Evolutionary conservation across 1,140 invertebrate genomes (phyloP).

Genomic region (Aphidius gifuensis): DNA sequence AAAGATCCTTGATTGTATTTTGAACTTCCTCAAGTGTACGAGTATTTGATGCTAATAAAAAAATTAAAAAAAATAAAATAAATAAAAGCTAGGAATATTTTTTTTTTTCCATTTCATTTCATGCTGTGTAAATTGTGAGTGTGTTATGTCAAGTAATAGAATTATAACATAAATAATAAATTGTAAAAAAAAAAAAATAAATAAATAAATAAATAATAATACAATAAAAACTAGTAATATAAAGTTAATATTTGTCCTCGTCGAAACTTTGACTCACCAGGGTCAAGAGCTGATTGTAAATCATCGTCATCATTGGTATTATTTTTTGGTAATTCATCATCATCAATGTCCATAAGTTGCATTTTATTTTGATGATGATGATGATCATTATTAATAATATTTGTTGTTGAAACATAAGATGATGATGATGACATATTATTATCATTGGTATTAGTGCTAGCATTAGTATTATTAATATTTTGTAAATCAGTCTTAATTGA

Average conservation of each 20-base stretch:
- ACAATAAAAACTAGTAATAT: conserved; percentile 16
- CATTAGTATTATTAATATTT: neutral
- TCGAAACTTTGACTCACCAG: conserved; percentile 36
- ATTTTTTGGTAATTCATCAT: conserved; percentile 35
- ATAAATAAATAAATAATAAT: conserved; percentile 16
- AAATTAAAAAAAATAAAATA: conserved; percentile 15
- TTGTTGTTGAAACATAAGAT: neutral
- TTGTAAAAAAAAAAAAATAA: conserved; percentile 7
- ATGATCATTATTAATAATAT: too few relatives aligned
- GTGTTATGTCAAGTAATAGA: conserved; percentile 1
- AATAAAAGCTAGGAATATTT: conserved; percentile 21
- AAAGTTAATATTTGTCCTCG: conserved; percentile 17
- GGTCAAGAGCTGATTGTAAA: conserved; percentile 41
- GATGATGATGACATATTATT: too few relatives aligned
- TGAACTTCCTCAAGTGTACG: conserved; percentile 26
- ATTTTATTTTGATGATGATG: too few relatives aligned
- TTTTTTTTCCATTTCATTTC: neutral
- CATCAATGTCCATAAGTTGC: conserved; percentile 20
- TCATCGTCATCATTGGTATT: conserved; percentile 38
- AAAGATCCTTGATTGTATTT: conserved; percentile 25
- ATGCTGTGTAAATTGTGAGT: too few relatives aligned
- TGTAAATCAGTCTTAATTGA: neutral
- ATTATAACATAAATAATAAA: neutral
- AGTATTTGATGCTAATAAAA: conserved; percentile 33
- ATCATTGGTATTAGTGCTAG: neutral